Percentiles rank a stretch among this genome's conserved stretches.
Conservation (phyloP, 2,113 vertebrate genomes). For the Spilogale gracilis region DNA sequence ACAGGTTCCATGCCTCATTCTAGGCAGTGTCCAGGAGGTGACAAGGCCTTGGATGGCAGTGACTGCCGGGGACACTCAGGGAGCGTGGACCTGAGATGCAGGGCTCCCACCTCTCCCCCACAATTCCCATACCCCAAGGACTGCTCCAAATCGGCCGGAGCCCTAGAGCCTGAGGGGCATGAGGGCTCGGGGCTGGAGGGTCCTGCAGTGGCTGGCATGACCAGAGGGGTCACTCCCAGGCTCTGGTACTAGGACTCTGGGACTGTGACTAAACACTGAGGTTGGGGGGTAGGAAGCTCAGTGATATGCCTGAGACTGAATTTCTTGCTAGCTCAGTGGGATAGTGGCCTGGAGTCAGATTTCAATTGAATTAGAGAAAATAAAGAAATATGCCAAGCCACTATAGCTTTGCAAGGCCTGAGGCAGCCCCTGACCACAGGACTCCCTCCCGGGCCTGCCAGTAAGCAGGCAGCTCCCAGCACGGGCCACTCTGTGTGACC, state of each 20-base stretch:
- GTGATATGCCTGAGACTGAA: neutral
- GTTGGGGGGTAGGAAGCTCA: neutral
- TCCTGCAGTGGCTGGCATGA: neutral
- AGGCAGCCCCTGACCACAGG: neutral
- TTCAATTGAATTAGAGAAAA: neutral
- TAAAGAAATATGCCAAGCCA: neutral
- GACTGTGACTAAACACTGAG: neutral
- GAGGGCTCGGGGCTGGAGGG: neutral
- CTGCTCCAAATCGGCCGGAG: neutral
- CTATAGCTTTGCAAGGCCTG: neutral
- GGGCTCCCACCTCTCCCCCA: neutral
- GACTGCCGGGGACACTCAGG: neutral
- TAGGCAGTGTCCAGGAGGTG: neutral
- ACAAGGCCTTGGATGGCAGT: neutral
- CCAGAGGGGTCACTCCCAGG: neutral
- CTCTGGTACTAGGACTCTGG: neutral
- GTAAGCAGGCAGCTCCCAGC: neutral
- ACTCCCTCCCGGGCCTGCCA: neutral
- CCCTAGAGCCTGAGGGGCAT: neutral
- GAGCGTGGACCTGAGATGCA: neutral
- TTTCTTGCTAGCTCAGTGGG: conserved; percentile 15
- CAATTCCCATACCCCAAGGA: neutral
- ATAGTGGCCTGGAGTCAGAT: neutral
- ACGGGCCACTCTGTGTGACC: neutral
- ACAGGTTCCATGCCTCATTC: neutral